A percentile compares a stretch with the other conserved stretches of the same genome.
phyloP scores from a whole-genome alignment of 2,888 invertebrate species.

The Microplitis manilae region DNA sequence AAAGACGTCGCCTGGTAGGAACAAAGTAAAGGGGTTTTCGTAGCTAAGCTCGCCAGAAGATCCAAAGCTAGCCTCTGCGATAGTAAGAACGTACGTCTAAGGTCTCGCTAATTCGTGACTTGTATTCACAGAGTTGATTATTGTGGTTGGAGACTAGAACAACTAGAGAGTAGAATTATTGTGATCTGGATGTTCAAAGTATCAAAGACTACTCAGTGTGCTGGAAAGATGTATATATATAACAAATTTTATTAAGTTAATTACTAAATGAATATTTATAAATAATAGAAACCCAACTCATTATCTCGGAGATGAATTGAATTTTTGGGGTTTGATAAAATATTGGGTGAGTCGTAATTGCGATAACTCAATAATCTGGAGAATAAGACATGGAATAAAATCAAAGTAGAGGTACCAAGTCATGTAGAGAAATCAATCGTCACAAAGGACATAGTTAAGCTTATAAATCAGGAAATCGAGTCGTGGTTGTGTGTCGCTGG shows the following conservation, averaged over 20 bases:
- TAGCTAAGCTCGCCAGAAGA: not conserved
- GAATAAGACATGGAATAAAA: not conserved
- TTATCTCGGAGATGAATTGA: no score
- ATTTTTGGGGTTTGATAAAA: no score
- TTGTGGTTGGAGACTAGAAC: not conserved
- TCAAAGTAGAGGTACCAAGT: slow-evolving; percentile 8
- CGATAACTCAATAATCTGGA: not conserved
- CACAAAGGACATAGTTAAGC: slow-evolving; percentile 33
- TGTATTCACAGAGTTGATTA: not conserved
- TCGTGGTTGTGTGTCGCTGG: slow-evolving; percentile 19
- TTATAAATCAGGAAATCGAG: slow-evolving; percentile 39
- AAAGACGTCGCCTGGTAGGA: not conserved
- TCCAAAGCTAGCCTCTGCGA: not conserved
- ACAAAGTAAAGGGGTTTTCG: not conserved
- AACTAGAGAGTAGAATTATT: not conserved
- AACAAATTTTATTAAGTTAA: no score
- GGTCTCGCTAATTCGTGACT: not conserved
- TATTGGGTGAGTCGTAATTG: not conserved
- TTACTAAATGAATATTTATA: no score
- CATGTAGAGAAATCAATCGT: slow-evolving; percentile 32
- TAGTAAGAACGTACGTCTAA: not conserved
- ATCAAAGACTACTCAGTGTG: not conserved
- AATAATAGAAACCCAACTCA: no score
- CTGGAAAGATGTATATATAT: not conserved
- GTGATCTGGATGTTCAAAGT: not conserved